phyloP scores from a whole-genome alignment of 2,888 invertebrate genomes.

The Aphodius sticticus region DNA sequence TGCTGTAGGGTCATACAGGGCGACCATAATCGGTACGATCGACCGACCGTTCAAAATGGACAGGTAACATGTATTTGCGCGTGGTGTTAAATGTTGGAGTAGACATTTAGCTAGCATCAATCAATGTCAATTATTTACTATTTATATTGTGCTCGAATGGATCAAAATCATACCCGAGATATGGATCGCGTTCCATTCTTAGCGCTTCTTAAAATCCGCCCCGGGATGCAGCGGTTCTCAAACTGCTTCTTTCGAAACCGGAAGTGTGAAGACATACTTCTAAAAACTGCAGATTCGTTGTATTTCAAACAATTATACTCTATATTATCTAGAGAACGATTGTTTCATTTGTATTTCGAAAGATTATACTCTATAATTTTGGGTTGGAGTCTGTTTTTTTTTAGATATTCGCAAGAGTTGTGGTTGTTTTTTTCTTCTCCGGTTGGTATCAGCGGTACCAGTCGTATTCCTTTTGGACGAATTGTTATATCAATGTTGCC shows the following conservation, averaged over 20 bases:
- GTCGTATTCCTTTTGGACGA: conserved; percentile 28
- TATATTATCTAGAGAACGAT: conserved; percentile 26
- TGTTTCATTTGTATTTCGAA: conserved; percentile 36
- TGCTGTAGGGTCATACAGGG: background rate
- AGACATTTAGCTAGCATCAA: conserved; percentile 46
- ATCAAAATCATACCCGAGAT: conserved; percentile 44
- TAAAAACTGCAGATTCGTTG: too few species aligned
- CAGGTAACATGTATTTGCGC: conserved; percentile 41
- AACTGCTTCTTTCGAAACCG: background rate
- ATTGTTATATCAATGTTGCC: conserved; percentile 31
- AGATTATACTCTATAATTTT: conserved; percentile 36
- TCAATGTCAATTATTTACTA: conserved; percentile 48
- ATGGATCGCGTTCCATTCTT: conserved; percentile 38
- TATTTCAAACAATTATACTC: too few species aligned
- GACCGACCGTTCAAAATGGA: conserved; percentile 32
- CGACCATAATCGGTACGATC: background rate
- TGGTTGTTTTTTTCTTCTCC: conserved; percentile 9
- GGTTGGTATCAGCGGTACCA: conserved; percentile 10
- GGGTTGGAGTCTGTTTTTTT: conserved; percentile 13
- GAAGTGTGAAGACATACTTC: too few species aligned
- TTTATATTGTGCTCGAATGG: conserved; percentile 42
- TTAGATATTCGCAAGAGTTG: background rate
- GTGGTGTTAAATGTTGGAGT: conserved; percentile 42
- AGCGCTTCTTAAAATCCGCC: background rate
- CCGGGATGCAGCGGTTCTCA: background rate